phyloP scores from a whole-genome alignment of 2,888 invertebrate species.

The Mayetiola destructor region DNA sequence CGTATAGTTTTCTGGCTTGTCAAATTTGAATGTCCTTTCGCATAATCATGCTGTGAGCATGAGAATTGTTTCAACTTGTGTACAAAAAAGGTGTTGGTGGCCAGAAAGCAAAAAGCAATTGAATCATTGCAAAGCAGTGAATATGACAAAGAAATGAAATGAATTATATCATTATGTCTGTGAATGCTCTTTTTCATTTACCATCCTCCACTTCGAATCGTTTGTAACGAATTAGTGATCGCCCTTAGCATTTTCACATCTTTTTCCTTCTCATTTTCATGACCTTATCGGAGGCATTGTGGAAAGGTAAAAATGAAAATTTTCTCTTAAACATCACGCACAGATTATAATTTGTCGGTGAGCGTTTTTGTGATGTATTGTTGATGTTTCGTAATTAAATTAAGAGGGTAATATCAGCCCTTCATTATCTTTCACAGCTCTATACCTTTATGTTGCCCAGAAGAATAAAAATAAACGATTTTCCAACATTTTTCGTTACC shows the following conservation, averaged over 20 bases:
- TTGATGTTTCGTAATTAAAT: slow-evolving; percentile 16
- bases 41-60: background rate
- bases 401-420: slow-evolving; percentile 13
- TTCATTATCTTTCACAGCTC: no score
- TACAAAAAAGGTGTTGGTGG: background rate
- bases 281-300: no score
- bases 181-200: background rate
- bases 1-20: background rate
- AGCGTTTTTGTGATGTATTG: background rate
- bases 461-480: no score
- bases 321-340: background rate
- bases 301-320: no score
- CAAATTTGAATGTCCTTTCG: background rate
- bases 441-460: no score
- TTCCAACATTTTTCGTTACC: no score
- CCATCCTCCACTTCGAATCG: background rate
- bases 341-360: slow-evolving; percentile 4
- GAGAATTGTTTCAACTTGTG: slow-evolving; percentile 4
- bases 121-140: background rate
- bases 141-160: background rate
- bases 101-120: background rate
- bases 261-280: background rate
- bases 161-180: slow-evolving; percentile 4
- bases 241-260: background rate
- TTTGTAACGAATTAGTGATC: background rate